phyloP scores from a whole-genome alignment of 2,113 vertebrate genomes.

The Clinocottus analis region DNA sequence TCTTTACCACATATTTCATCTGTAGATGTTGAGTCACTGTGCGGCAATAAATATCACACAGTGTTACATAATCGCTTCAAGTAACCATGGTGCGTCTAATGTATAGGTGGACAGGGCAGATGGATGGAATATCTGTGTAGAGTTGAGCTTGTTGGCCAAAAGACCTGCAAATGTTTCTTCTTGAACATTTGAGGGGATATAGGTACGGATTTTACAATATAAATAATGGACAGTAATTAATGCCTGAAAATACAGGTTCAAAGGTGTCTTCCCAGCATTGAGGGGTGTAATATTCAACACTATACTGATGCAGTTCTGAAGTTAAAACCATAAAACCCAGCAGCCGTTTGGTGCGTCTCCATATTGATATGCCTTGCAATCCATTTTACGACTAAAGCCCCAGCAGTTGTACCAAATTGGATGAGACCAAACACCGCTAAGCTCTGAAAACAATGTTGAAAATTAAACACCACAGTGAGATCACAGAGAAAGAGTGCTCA shows the following conservation, averaged over 20 bases:
- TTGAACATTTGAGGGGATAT: too few species aligned
- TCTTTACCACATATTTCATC: conserved; percentile 64
- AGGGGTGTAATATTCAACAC: not conserved
- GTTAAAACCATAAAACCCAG: not conserved
- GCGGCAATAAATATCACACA: conserved; percentile 69
- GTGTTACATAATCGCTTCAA: conserved; percentile 72
- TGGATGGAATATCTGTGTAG: not conserved
- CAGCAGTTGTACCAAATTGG: conserved; percentile 24
- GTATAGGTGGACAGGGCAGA: conserved; percentile 53
- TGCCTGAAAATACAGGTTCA: not conserved
- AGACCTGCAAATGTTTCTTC: not conserved
- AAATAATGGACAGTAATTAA: not conserved
- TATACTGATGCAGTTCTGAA: not conserved
- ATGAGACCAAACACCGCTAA: conserved; percentile 38
- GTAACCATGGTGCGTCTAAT: conserved; percentile 70
- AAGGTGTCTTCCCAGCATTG: not conserved
- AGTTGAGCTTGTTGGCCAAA: not conserved
- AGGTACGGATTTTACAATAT: not conserved
- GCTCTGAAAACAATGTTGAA: conserved; percentile 42
- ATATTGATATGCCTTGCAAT: not conserved
- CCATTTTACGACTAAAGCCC: conserved; percentile 23
- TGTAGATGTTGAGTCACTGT: conserved; percentile 74
- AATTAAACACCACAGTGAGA: conserved; percentile 35
- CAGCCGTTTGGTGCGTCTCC: not conserved
- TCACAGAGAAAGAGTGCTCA: conserved; percentile 45